These are phyloP conservation scores for Stramonita haemastoma DNA, from an alignment of 2,888 invertebrate genomes.

Conservation along the genomic window DNA sequence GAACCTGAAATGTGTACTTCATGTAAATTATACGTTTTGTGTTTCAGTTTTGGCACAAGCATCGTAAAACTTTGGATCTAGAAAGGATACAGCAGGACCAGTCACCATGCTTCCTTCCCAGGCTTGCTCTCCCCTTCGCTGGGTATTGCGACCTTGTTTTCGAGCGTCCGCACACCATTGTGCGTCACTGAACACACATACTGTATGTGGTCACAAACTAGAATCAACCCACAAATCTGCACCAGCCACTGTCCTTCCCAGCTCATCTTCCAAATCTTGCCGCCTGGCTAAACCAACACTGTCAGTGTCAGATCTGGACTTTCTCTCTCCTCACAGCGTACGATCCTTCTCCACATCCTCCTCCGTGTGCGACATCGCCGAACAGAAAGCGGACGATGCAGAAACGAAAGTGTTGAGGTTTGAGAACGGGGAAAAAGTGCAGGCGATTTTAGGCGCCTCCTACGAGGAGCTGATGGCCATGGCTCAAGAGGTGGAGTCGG, in stretches of 20 bases:
- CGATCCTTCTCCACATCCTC: background rate
- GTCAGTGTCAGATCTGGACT: background rate
- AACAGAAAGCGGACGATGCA: background rate
- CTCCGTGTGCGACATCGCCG: background rate
- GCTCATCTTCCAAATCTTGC: background rate
- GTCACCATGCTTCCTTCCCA: slow-evolving; percentile 14
- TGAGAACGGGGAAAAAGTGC: slow-evolving; percentile 8
- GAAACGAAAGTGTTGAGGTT: background rate
- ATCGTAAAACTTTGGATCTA: too few relatives aligned
- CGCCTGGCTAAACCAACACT: background rate
- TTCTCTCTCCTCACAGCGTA: background rate
- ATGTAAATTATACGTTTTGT: too few relatives aligned
- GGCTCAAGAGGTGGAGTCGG: background rate
- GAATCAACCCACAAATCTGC: background rate
- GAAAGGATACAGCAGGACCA: background rate
- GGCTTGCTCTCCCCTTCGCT: background rate
- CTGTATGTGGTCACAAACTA: background rate
- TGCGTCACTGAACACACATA: background rate
- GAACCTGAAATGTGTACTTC: too few relatives aligned
- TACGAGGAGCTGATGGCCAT: slow-evolving; percentile 20
- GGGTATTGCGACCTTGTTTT: slow-evolving; percentile 1
- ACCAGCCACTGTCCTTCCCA: background rate
- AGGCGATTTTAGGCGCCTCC: background rate
- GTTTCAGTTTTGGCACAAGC: too few relatives aligned
- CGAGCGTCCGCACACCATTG: background rate